Conservation (phyloP, 2,888 invertebrate genomes). For the Drosophila quinaria region DNA sequence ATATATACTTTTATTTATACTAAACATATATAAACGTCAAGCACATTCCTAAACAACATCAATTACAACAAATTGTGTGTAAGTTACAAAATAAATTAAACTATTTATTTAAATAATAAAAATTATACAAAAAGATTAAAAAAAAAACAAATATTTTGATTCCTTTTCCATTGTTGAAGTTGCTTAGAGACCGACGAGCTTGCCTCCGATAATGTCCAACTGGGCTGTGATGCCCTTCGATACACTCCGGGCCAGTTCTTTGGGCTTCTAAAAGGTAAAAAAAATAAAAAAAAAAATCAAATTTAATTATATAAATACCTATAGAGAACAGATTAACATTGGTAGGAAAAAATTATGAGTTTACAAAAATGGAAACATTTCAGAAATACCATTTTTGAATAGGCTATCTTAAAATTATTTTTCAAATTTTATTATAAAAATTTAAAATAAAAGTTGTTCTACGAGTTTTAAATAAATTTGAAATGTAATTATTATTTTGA, state of each 20-base stretch:
- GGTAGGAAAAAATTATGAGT: not conserved
- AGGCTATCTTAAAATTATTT: too few relatives aligned
- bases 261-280: slow-evolving; percentile 76
- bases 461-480: too few relatives aligned
- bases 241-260: slow-evolving; percentile 81
- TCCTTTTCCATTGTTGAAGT: not conserved
- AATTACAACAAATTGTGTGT: slow-evolving; percentile 53
- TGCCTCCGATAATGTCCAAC: slow-evolving; percentile 83
- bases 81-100: slow-evolving; percentile 78
- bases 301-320: not conserved
- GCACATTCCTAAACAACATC: slow-evolving; percentile 69
- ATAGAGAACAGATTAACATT: not conserved
- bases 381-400: too few relatives aligned
- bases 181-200: slow-evolving; percentile 83
- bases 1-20: slow-evolving; percentile 38
- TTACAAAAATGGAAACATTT: too few relatives aligned
- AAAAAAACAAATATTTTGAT: slow-evolving; percentile 27
- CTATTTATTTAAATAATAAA: slow-evolving; percentile 79
- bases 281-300: not conserved
- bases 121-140: slow-evolving; percentile 47
- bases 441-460: too few relatives aligned
- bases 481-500: too few relatives aligned
- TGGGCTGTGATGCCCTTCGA: slow-evolving; percentile 84
- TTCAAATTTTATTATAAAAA: too few relatives aligned
- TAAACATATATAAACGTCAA: slow-evolving; percentile 49